A percentile compares a stretch with the other conserved stretches of the same genome.
Conservation (phyloP, 1,140 invertebrate genomes). For the Bombus consobrinus region DNA sequence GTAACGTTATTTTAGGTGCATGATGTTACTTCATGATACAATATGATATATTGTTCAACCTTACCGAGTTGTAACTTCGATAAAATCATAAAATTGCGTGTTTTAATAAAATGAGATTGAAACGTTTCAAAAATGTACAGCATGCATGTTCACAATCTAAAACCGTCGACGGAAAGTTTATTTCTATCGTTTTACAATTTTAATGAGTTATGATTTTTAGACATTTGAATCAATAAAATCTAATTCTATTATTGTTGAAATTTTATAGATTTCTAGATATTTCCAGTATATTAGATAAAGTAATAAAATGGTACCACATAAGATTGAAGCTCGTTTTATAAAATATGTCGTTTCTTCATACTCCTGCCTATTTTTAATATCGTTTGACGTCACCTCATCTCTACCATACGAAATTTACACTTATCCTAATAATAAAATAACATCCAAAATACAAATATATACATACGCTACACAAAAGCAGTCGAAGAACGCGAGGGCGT, state of each 20-base stretch:
- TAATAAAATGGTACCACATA: not conserved
- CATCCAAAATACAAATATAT: not conserved
- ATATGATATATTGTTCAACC: no score
- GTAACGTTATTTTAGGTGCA: not conserved
- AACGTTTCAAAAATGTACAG: not conserved
- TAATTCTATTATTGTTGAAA: not conserved
- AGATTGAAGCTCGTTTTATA: not conserved
- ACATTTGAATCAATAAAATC: not conserved
- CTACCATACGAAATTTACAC: not conserved
- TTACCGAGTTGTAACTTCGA: no score
- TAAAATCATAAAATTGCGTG: no score
- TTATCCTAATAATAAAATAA: not conserved
- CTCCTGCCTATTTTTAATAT: no score
- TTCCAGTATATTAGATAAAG: not conserved
- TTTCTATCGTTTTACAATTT: not conserved
- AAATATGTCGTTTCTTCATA: not conserved
- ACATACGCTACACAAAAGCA: not conserved
- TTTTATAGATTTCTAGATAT: not conserved
- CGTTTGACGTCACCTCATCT: not conserved
- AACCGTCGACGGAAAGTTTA: not conserved
- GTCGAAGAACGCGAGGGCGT: not conserved
- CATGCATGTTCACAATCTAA: not conserved
- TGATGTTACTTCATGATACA: not conserved
- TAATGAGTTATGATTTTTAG: not conserved
- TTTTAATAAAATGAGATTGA: not conserved